Conservation (phyloP, 2,888 invertebrate species). For the Phrixothrix hirtus region DNA sequence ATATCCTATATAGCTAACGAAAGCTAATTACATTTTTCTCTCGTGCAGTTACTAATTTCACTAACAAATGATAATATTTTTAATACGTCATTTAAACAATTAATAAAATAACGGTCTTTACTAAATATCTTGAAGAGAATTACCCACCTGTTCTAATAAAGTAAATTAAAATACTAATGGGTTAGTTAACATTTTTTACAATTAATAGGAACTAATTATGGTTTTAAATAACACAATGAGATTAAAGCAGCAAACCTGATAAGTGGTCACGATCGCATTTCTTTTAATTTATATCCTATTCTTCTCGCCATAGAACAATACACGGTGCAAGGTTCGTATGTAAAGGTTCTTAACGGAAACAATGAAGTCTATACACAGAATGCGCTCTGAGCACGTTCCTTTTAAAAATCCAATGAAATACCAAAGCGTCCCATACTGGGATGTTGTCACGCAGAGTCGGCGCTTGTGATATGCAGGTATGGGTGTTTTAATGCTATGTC, state of each 20-base stretch:
- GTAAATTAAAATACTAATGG: too few species aligned
- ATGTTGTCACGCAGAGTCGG: conserved; percentile 37
- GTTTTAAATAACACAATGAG: conserved; percentile 7
- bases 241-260: conserved; percentile 19
- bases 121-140: too few species aligned
- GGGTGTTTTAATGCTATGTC: conserved; percentile 30
- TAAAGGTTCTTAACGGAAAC: conserved; percentile 29
- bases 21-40: too few species aligned
- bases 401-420: conserved; percentile 31
- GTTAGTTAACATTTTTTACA: too few species aligned
- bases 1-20: too few species aligned
- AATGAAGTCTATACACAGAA: conserved; percentile 30
- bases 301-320: conserved; percentile 33
- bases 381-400: conserved; percentile 29
- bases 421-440: conserved; percentile 35
- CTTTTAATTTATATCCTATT: conserved; percentile 38
- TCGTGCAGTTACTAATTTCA: too few species aligned
- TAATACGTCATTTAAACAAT: too few species aligned
- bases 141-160: too few species aligned
- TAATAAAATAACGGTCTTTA: too few species aligned
- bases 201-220: too few species aligned
- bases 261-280: conserved; percentile 31
- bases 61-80: too few species aligned
- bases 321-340: conserved; percentile 31
- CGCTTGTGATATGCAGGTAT: conserved; percentile 26